Conservation (phyloP, 1,140 invertebrate genomes). For the Calycopis cecrops region DNA sequence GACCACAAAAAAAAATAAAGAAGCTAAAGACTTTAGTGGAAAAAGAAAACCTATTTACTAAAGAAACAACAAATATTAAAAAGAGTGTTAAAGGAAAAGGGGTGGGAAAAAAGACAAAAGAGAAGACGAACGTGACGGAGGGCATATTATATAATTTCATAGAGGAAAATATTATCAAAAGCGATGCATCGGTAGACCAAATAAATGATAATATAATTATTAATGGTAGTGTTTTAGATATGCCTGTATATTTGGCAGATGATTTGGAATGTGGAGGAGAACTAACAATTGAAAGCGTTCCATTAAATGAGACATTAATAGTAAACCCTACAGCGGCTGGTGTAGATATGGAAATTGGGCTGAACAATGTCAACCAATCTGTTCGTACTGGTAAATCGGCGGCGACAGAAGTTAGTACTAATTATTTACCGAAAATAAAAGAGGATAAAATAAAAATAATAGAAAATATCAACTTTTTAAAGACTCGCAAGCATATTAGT, state of each 20-base stretch:
- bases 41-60: constrained; percentile 17
- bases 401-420: constrained; percentile 10
- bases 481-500: constrained; percentile 14
- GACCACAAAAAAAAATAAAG: constrained; percentile 9
- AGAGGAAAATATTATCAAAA: constrained; percentile 4
- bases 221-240: constrained; percentile 19
- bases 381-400: constrained; percentile 12
- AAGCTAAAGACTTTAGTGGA: constrained; percentile 9
- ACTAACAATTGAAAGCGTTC: constrained; percentile 9
- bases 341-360: constrained; percentile 15
- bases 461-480: constrained; percentile 18
- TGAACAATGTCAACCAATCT: constrained; percentile 13
- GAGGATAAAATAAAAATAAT: constrained; percentile 16
- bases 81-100: constrained; percentile 13
- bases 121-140: constrained; percentile 9
- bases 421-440: constrained; percentile 15
- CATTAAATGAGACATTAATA: constrained; percentile 5
- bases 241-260: constrained; percentile 21
- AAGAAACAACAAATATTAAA: constrained; percentile 10
- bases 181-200: background rate
- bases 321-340: constrained; percentile 12
- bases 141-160: constrained; percentile 1
- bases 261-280: constrained; percentile 16
- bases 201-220: constrained; percentile 15
- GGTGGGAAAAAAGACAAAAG: constrained; percentile 10